Conservation (phyloP, 1,140 invertebrate genomes). For the Ceratina japonica region DNA sequence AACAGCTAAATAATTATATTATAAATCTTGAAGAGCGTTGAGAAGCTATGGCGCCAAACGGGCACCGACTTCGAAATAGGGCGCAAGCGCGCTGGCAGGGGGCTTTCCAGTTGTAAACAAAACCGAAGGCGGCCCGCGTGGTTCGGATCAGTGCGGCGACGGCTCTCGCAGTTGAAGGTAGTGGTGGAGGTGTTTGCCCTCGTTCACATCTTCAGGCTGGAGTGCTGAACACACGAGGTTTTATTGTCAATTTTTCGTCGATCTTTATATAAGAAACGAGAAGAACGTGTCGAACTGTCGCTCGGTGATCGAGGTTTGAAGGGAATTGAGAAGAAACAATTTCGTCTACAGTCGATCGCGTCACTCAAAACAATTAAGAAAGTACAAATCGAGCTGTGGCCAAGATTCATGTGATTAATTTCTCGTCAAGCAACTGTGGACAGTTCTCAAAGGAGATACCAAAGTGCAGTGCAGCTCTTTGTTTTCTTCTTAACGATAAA, state of each 20-base stretch:
- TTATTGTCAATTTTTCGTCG: conserved; percentile 41
- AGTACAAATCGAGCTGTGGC: background rate
- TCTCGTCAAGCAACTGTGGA: background rate
- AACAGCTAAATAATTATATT: no score
- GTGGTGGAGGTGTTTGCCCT: conserved; percentile 4
- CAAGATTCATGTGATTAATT: background rate
- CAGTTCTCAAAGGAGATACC: background rate
- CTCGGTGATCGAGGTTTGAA: conserved; percentile 10
- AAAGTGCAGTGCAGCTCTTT: background rate
- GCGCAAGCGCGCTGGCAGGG: conserved; percentile 35
- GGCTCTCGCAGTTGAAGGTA: conserved; percentile 61
- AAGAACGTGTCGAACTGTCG: conserved; percentile 45
- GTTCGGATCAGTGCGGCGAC: conserved; percentile 71
- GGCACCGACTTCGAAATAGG: conserved; percentile 11
- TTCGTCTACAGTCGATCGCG: conserved; percentile 24
- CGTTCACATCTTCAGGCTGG: background rate
- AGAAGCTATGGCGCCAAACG: conserved; percentile 31
- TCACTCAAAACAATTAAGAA: background rate
- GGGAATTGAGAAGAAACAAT: background rate
- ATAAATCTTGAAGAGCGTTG: background rate
- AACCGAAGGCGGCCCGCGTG: conserved; percentile 70
- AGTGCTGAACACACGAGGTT: conserved; percentile 33
- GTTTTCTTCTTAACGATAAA: background rate
- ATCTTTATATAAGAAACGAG: conserved; percentile 21
- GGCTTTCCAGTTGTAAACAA: conserved; percentile 65